phyloP scores from a whole-genome alignment of 2,797 vertebrate species.

The Melanotaenia maccullochi region DNA sequence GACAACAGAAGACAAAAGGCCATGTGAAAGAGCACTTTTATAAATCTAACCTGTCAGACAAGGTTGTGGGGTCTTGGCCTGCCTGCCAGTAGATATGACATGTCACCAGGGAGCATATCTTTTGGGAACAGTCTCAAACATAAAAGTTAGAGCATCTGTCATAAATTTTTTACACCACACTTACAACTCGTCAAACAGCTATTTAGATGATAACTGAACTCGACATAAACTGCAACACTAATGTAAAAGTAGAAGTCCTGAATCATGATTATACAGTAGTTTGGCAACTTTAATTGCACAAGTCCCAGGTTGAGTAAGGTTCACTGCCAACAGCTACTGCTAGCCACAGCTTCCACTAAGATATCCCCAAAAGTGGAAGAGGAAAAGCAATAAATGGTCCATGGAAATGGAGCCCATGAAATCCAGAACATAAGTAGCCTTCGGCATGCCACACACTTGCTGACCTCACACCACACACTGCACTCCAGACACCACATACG shows the following conservation, averaged over 20 bases:
- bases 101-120: conserved; percentile 40
- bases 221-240: conserved; percentile 15
- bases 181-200: conserved; percentile 29
- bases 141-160: conserved; percentile 43
- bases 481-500: conserved; percentile 44
- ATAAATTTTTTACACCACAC: conserved; percentile 28
- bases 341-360: conserved; percentile 31
- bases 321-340: conserved; percentile 47
- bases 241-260: conserved; percentile 19
- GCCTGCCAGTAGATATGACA: conserved; percentile 68
- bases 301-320: conserved; percentile 45
- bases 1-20: conserved; percentile 74
- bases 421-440: conserved; percentile 71
- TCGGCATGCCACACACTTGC: conserved; percentile 55
- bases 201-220: conserved; percentile 21
- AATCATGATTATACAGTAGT: conserved; percentile 35
- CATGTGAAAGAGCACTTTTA: conserved; percentile 62
- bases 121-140: conserved; percentile 54
- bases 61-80: conserved; percentile 65
- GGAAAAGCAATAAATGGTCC: conserved; percentile 69
- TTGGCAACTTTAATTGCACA: conserved; percentile 58
- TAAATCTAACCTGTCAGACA: conserved; percentile 70
- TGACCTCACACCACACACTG: conserved; percentile 50
- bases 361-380: conserved; percentile 56
- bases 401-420: conserved; percentile 65